Evolutionary conservation across 1,140 invertebrate species (phyloP).

Genomic region (Chelonus insularis): DNA sequence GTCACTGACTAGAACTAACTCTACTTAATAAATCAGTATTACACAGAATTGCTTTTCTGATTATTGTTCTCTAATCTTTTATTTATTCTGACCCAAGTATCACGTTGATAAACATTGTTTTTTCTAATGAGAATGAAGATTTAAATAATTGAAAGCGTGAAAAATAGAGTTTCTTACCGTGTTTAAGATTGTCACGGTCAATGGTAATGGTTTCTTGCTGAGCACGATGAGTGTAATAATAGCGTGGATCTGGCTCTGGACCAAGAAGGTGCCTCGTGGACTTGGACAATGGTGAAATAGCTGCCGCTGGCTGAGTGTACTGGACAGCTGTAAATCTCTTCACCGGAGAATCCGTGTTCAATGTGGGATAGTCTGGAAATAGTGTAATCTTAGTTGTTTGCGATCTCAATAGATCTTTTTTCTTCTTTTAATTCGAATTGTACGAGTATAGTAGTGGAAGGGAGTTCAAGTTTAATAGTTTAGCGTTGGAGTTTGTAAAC

Average conservation of each 20-base stretch:
- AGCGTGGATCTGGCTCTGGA: constrained; percentile 71
- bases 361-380: constrained; percentile 56
- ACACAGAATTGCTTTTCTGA: too few relatives aligned
- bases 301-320: constrained; percentile 78
- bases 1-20: too few relatives aligned
- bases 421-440: too few relatives aligned
- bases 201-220: constrained; percentile 67
- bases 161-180: constrained; percentile 44
- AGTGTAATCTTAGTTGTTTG: constrained; percentile 17
- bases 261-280: constrained; percentile 78
- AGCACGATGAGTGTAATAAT: constrained; percentile 67
- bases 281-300: constrained; percentile 74
- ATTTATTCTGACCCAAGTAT: too few relatives aligned
- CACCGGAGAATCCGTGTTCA: constrained; percentile 71
- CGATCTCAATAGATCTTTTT: not conserved
- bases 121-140: too few relatives aligned
- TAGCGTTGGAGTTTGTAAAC: too few relatives aligned
- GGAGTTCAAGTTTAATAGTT: too few relatives aligned
- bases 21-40: too few relatives aligned
- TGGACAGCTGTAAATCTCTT: constrained; percentile 76
- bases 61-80: too few relatives aligned
- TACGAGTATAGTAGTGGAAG: too few relatives aligned
- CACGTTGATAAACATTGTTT: too few relatives aligned
- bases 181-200: constrained; percentile 61
- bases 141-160: too few relatives aligned